phyloP scores from a whole-genome alignment of 2,113 vertebrate species.

The Meleagris gallopavo region DNA sequence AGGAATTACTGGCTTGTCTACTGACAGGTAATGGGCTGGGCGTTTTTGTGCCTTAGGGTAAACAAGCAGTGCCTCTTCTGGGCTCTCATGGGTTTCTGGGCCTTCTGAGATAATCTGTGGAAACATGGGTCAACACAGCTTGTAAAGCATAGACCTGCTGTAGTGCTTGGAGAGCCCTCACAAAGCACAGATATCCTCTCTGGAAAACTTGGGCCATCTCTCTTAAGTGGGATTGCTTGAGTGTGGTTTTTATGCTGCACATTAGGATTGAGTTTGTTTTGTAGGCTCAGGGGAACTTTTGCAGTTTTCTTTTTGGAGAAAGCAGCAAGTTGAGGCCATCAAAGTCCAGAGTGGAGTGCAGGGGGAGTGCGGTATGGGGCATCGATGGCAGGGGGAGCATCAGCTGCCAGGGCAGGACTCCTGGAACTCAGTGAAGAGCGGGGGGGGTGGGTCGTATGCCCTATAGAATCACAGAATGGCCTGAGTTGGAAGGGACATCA shows the following conservation, averaged over 20 bases:
- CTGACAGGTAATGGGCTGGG: neutral
- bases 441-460: neutral
- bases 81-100: fast-evolving
- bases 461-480: too few relatives aligned
- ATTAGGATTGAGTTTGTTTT: neutral
- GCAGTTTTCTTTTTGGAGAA: neutral
- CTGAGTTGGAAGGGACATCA: too few relatives aligned
- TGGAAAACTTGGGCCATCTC: neutral
- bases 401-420: neutral
- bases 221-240: neutral
- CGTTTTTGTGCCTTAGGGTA: neutral
- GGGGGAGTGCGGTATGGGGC: fast-evolving
- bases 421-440: neutral
- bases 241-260: neutral
- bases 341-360: neutral
- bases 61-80: neutral
- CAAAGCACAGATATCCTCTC: neutral
- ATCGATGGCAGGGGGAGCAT: neutral
- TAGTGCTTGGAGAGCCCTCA: neutral
- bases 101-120: neutral
- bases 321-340: neutral
- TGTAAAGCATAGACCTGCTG: neutral
- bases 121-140: neutral
- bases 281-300: neutral
- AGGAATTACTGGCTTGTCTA: neutral